Evolutionary conservation across 2,113 vertebrate genomes (phyloP), one percentile per base, ranked within the genome.

Genomic region (Elephas maximus): DNA sequence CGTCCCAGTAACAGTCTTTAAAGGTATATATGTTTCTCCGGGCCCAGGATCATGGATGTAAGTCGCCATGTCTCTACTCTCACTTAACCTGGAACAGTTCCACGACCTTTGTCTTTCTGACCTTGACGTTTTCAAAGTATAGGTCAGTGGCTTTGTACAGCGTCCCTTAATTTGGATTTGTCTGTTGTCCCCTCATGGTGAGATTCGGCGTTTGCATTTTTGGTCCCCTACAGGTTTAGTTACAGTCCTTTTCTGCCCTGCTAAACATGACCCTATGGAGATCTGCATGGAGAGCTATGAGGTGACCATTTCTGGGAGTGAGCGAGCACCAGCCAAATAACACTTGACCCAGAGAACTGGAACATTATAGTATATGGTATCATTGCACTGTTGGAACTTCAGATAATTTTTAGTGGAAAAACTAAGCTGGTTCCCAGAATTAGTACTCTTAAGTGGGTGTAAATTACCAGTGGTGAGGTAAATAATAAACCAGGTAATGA

Each of bases 171-270:
- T 90, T 95, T 93, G 44, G 83, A 11, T 85, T 86, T 90, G 60
- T 69, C 74, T 63, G n/a, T 15, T 83, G 21, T 69, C 79, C 92
- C 23, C 33, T 93, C 24, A 28, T 53, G 2, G 57, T 82, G 33
- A 84, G 23, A 93, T 84, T 41, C 71, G 28, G 30, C 89, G 57
- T 95, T 94, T 95, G 12, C 14, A 80, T 71, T 94, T 95, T 92
- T 51, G 84, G 41, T 88, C 45, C 37, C 80, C 37, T 74, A 85
- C 9, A 30, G 15, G 67, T 71, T 91, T 90, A 76, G 6, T 82
- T 89, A 33, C 88, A 87, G 20, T 6, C 8, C 8, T 93, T 90
- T 79, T 91, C 33, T 93, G 45, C 76, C 28, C 26, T 76, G 28
- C 37, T 96, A 44, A 94, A 90, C 28, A 76, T 77, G 57, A 90